Base-by-base conservation (phyloP, 1,140 invertebrate species). In the Anastrepha ludens region DNA sequence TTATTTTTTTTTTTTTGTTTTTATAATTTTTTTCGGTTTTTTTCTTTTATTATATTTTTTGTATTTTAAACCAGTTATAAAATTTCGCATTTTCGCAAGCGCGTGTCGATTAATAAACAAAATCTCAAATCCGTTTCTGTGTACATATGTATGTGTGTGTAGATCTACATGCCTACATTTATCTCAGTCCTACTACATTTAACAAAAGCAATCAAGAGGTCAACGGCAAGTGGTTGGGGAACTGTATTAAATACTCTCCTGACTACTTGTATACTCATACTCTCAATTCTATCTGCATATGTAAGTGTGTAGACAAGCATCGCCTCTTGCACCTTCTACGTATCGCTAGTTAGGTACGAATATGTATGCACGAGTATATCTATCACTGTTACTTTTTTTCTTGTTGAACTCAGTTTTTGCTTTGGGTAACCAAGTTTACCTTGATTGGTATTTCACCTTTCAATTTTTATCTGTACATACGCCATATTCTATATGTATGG, bases 361-460 rank as follows among this genome's bases (percentile, higher is more conserved):
- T 29, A 29, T 29, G 29, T 29, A 29, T 4, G 11, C n/a, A 67
- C 64, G 11, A 7, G n/a, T 50, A n/a, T n/a, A 50, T 55, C 47
- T 81, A 29, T 55, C 74, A 20, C 41, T 55, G 44, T 47, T 81
- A n/a, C 11, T 47, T 7, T 70, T 44, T 47, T 44, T 9, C 17
- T 55, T 8, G 50, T 55, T n/a, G 11, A 9, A 8, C 47, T 13
- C 1, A 81, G n/a, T 55, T 1, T 11, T 47, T 74, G 41, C n/a
- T 81, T 11, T 55, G 8, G n/a, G 9, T 13, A 58, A 20, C 47
- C 17, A 81, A 15, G 74, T 29, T 81, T 81, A 81, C 74, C 74
- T 81, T 81, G 74, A 81, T 50, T 81, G 17, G 47, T 17, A 55
- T 81, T 81, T 81, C 47, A 47, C 74, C 74, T 81, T 55, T 81